Evolutionary conservation across 2,113 vertebrate genomes (phyloP).

Genomic region (Egretta garzetta): DNA sequence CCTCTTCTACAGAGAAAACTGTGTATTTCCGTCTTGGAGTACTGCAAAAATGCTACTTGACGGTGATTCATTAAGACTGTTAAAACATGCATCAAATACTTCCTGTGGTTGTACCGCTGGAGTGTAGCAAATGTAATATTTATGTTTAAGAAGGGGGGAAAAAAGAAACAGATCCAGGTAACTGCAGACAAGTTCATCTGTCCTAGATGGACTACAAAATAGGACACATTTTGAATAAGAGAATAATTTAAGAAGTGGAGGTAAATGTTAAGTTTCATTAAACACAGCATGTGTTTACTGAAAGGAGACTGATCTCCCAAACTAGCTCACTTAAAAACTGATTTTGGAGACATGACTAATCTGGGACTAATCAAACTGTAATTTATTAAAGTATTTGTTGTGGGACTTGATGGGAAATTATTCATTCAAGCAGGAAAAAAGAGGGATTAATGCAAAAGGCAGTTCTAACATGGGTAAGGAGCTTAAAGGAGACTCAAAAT

Average conservation of each 20-base stretch:
- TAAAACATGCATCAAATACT: background rate
- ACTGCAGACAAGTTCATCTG: background rate
- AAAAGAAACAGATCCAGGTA: background rate
- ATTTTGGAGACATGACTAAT: background rate
- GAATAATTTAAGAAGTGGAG: background rate
- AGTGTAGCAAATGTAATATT: background rate
- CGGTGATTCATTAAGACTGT: background rate
- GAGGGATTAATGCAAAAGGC: background rate
- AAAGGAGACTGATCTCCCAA: background rate
- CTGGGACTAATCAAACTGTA: conserved; percentile 22
- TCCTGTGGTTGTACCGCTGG: background rate
- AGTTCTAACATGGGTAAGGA: background rate
- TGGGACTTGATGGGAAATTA: conserved; percentile 6
- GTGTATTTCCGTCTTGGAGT: background rate
- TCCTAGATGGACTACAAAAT: background rate
- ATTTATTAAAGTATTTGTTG: conserved; percentile 43
- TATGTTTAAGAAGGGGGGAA: background rate
- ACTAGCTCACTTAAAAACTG: conserved; percentile 5
- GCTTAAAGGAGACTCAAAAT: background rate
- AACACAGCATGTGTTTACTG: conserved; percentile 13
- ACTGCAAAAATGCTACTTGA: background rate
- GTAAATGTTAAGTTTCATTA: conserved; percentile 30
- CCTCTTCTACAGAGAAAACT: background rate
- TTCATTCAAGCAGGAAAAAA: background rate
- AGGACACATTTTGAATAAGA: background rate